Evolutionary conservation across 2,113 vertebrate species (phyloP).

Genomic region (Brachyhypopomus occidentalis): DNA sequence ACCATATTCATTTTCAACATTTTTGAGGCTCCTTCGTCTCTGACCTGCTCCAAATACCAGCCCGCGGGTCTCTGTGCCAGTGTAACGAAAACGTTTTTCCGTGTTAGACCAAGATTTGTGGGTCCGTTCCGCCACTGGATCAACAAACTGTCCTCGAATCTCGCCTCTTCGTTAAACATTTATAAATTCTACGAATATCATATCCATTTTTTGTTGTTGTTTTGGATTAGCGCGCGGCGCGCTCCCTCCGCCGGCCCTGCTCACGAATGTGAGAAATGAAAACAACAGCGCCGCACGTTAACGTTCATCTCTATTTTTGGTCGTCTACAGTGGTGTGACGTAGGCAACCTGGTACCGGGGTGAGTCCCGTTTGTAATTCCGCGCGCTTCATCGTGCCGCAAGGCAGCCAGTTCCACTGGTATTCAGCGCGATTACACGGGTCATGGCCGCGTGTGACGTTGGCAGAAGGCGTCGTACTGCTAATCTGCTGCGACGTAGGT

Average conservation of each 20-base stretch:
- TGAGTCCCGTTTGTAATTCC: neutral
- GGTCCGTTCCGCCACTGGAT: neutral
- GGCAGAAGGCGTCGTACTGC: too few relatives aligned
- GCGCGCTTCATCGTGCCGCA: neutral
- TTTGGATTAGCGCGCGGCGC: neutral
- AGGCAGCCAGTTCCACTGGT: too few relatives aligned
- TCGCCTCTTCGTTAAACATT: constrained; percentile 26
- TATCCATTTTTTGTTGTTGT: neutral
- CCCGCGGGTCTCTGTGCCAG: neutral
- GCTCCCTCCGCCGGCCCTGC: neutral
- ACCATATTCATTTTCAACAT: constrained; percentile 4
- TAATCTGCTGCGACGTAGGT: too few relatives aligned
- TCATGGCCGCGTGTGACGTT: too few relatives aligned
- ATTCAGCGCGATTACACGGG: too few relatives aligned
- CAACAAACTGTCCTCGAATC: neutral
- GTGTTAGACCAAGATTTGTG: constrained; percentile 4
- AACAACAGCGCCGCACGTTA: neutral
- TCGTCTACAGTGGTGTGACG: neutral
- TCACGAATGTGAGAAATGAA: constrained; percentile 13
- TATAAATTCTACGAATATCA: constrained; percentile 24
- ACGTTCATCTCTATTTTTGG: neutral
- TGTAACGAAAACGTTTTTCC: neutral
- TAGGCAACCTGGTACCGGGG: neutral
- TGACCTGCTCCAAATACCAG: neutral
- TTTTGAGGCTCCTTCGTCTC: constrained; percentile 1